Evolutionary conservation across 2,888 invertebrate species (phyloP).

Genomic region (Scaptomyza tumidula): DNA sequence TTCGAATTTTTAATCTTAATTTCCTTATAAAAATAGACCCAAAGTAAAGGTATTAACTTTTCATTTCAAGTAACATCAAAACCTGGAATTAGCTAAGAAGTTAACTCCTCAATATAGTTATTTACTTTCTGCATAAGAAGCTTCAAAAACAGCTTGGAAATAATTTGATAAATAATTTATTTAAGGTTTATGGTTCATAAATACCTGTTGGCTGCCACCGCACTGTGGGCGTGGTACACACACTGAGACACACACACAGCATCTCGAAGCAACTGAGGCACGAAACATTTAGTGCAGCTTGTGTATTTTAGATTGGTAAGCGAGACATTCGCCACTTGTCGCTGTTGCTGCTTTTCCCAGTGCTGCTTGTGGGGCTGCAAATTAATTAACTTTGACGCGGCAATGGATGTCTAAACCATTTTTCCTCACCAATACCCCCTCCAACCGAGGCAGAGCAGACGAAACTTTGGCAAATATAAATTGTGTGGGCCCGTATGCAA

Average conservation of each 20-base stretch:
- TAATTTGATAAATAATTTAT: conserved; percentile 44
- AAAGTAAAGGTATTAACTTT: not conserved
- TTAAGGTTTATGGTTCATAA: conserved; percentile 35
- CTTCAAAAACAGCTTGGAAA: not conserved
- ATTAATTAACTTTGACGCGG: conserved; percentile 79
- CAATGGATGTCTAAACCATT: conserved; percentile 75
- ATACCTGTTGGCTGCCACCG: conserved; percentile 26
- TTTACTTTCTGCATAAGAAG: not conserved
- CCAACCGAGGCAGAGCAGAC: conserved; percentile 27
- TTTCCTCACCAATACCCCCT: conserved; percentile 36
- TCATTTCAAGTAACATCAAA: not conserved
- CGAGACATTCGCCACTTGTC: conserved; percentile 56
- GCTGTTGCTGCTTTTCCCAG: not conserved
- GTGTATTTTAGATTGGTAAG: conserved; percentile 43
- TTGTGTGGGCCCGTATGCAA: conserved; percentile 72
- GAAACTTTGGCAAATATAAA: conserved; percentile 79
- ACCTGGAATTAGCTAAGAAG: not conserved
- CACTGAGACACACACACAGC: not conserved
- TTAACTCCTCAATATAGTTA: not conserved
- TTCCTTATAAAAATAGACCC: too few species aligned
- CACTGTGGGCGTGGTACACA: conserved; percentile 48
- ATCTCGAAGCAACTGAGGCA: not conserved
- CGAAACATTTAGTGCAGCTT: not conserved
- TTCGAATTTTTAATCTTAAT: too few species aligned
- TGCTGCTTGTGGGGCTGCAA: conserved; percentile 58